These are phyloP conservation scores for Scaptodrosophila lebanonensis DNA, from an alignment of 1,140 invertebrate genomes.

Conservation along the genomic window DNA sequence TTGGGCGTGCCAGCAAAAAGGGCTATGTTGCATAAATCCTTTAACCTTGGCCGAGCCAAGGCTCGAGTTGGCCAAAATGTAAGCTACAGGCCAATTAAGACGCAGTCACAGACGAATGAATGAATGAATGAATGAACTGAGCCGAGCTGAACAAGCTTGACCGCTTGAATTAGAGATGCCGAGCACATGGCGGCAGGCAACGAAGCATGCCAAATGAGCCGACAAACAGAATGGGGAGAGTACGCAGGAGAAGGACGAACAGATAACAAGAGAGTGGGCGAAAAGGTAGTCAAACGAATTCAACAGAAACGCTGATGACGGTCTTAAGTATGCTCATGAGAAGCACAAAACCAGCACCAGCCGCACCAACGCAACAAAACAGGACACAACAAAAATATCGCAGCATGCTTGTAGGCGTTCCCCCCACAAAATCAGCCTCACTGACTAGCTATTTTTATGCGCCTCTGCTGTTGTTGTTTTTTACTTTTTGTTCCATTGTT, in stretches of 20 bases:
- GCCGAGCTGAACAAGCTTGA: conserved; percentile 6
- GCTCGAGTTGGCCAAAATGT: too few species aligned
- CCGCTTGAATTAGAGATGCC: conserved; percentile 57
- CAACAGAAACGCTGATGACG: conserved; percentile 64
- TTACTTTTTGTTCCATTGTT: too few species aligned
- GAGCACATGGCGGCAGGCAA: conserved; percentile 46
- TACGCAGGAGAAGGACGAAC: neutral
- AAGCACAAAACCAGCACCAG: too few species aligned
- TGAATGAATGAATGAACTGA: neutral
- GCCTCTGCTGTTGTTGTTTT: too few species aligned
- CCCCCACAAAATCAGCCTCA: too few species aligned
- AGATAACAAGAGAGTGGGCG: neutral
- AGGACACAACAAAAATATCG: too few species aligned
- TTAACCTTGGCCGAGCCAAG: too few species aligned
- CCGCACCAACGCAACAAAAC: too few species aligned
- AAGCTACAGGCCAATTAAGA: neutral
- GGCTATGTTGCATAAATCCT: conserved; percentile 21
- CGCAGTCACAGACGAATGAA: neutral
- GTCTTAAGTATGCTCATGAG: conserved; percentile 36
- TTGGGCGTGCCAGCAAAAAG: conserved; percentile 4
- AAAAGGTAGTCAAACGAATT: conserved; percentile 3
- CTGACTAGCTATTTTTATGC: too few species aligned
- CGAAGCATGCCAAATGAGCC: conserved; percentile 52
- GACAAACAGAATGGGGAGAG: neutral
- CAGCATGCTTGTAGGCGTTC: too few species aligned